Percentiles rank a stretch among this genome's conserved stretches.
phyloP scores from a whole-genome alignment of 2,797 vertebrate genomes.

The Thunnus albacares region DNA sequence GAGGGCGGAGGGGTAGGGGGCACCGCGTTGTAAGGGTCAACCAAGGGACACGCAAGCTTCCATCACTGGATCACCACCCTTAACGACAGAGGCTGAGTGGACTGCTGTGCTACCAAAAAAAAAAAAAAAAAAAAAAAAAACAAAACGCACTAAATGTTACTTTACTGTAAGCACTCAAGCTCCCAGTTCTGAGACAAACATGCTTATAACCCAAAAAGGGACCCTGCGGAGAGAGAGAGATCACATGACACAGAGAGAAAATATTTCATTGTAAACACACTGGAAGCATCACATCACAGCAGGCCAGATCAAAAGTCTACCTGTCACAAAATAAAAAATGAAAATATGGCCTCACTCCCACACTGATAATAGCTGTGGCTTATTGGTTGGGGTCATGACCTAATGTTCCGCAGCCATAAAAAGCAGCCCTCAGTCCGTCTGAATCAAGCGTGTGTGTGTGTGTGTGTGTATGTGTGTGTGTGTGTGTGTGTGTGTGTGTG shows the following conservation, averaged over 20 bases:
- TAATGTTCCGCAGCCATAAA: conserved; percentile 80
- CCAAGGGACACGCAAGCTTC: conserved; percentile 78
- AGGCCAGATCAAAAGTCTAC: conserved; percentile 58
- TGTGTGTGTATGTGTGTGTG: conserved; percentile 26
- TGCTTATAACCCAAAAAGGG: conserved; percentile 28
- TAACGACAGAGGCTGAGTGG: conserved; percentile 55
- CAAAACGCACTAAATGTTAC: conserved; percentile 25
- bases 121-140: not conserved
- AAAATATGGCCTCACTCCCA: conserved; percentile 59
- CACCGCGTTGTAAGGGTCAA: conserved; percentile 77
- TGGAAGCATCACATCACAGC: conserved; percentile 34
- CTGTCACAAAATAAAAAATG: conserved; percentile 66
- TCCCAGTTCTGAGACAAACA: conserved; percentile 41
- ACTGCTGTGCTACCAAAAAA: conserved; percentile 39
- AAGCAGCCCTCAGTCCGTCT: conserved; percentile 68
- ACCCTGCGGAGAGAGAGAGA: conserved; percentile 12
- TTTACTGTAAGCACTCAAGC: conserved; percentile 26
- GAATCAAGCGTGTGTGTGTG: conserved; percentile 47
- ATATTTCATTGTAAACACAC: conserved; percentile 42
- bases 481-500: conserved; percentile 12
- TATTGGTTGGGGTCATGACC: conserved; percentile 71
- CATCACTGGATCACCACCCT: conserved; percentile 72
- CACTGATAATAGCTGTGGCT: conserved; percentile 66
- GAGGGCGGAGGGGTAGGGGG: conserved; percentile 52
- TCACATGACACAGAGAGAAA: conserved; percentile 36